Percentiles rank a stretch among this genome's conserved stretches.
phyloP scores from a whole-genome alignment of 92 coral and sea anemone genomes.

The Nematostella vectensis region DNA sequence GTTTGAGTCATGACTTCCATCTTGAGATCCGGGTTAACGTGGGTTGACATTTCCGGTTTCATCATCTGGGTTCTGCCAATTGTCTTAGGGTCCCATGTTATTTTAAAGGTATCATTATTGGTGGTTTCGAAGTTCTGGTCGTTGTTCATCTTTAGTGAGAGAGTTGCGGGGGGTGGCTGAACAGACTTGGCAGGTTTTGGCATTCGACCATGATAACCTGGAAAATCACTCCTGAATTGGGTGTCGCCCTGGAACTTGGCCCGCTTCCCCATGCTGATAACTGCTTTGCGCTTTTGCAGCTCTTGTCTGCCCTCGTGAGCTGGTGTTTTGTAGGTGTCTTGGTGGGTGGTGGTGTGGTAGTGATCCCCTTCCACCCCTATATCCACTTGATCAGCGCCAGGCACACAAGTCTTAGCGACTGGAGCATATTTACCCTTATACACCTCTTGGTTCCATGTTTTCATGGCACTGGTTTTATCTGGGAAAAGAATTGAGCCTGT shows the following conservation, averaged over 20 bases:
- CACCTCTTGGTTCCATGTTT: conserved; percentile 89
- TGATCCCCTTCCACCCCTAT: conserved; percentile 88
- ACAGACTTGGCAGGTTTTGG: conserved; percentile 78
- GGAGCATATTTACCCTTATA: conserved; percentile 84
- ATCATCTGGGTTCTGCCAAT: conserved; percentile 54
- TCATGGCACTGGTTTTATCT: conserved; percentile 44
- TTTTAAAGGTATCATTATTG: conserved; percentile 64
- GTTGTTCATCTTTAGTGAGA: conserved; percentile 78
- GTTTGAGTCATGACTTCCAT: conserved; percentile 81
- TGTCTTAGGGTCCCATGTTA: conserved; percentile 86
- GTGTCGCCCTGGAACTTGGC: conserved; percentile 82
- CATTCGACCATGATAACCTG: conserved; percentile 79
- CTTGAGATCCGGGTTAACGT: conserved; percentile 53
- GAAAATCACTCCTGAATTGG: conserved; percentile 89
- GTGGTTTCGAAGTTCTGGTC: conserved; percentile 74
- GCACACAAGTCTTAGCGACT: conserved; percentile 69
- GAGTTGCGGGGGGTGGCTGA: conserved; percentile 85
- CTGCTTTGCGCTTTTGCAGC: conserved; percentile 43
- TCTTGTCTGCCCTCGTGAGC: conserved; percentile 49
- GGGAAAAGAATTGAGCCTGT: conserved; percentile 87
- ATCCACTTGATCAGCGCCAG: conserved; percentile 57
- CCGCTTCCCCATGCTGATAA: conserved; percentile 51
- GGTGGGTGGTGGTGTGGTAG: conserved; percentile 65
- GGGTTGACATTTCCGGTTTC: conserved; percentile 51
- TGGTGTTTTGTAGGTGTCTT: conserved; percentile 63